Evolutionary conservation across 1,140 invertebrate genomes (phyloP).

Genomic region (Lerema accius): DNA sequence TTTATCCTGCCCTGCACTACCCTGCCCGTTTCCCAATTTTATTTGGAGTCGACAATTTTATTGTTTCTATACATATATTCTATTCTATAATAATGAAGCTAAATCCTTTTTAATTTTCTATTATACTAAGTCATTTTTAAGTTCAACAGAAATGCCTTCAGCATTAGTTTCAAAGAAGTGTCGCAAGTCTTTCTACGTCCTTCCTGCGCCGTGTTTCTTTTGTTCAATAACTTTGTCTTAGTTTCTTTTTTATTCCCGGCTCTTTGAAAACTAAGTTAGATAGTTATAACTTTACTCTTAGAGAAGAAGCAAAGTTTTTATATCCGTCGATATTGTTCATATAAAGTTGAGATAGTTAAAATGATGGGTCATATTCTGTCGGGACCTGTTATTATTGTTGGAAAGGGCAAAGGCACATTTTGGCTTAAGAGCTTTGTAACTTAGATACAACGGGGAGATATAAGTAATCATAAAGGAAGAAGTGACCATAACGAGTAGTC

Average conservation of each 20-base stretch:
- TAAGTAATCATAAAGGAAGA: too few relatives aligned
- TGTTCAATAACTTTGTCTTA: background rate
- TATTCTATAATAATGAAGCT: too few relatives aligned
- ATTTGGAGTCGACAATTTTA: too few relatives aligned
- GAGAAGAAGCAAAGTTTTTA: background rate
- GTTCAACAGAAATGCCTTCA: too few relatives aligned
- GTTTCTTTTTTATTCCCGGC: background rate
- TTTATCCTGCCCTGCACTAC: too few relatives aligned
- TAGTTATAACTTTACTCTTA: conserved; percentile 1
- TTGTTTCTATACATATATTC: too few relatives aligned
- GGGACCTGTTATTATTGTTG: background rate
- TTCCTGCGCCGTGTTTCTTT: background rate
- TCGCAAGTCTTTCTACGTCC: too few relatives aligned
- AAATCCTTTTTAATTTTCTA: too few relatives aligned
- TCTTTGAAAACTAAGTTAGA: background rate
- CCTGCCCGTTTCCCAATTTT: too few relatives aligned
- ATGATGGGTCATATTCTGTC: background rate
- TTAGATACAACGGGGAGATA: background rate
- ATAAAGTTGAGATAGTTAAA: background rate
- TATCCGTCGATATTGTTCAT: background rate
- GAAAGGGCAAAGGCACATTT: background rate
- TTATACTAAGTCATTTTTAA: too few relatives aligned
- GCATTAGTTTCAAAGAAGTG: too few relatives aligned
- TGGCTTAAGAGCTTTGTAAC: too few relatives aligned
- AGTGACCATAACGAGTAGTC: background rate